Base-by-base conservation (phyloP, 1,140 invertebrate genomes). In the Eubasilissa regina region DNA sequence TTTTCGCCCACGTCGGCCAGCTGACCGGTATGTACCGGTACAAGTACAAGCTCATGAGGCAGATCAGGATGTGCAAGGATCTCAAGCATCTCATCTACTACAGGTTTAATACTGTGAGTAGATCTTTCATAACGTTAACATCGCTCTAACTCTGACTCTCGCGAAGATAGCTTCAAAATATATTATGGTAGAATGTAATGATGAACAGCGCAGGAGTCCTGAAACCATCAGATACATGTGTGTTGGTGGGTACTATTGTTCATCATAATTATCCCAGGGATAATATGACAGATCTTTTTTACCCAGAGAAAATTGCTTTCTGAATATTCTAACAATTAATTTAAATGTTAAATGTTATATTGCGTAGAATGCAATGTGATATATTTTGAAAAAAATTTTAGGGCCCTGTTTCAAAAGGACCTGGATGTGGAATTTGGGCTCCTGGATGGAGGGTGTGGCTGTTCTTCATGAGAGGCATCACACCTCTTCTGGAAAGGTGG, bases 51-150 rank as follows among this genome's bases (percentile, higher is more conserved):
- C 90, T 99, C 13, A 99, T 99, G 98, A 93, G 97, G 85, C 99
- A 99, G 90, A 99, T 99, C 81, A 90, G 99, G 68, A 99, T 99
- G 98, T 99, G 98, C 90, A 99, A 99, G 88, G 99, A 99, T 90
- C 90, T 99, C 80, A 99, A 99, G 85, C 99, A 99, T 92, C 90
- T 99, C 70, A 98, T 99, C 78, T 99, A 99, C 88, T 99, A 99
- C 89, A 93, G 99, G 79, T 99, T 99, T 88, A 99, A 99, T 86
- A 99, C 99, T 51, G 97, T 97, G 88, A 92, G 91, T 87, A 79
- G 48, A 60, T 60, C 15, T n/a, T 77, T 76, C 77, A 75, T 75
- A 76, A 62, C 13, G 13, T 17, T n/a, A 17, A 53, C 13, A 60
- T 25, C 12, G 43, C 60, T 60, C 6, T 21, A 15, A 10, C 15